Conservation (phyloP, 2,113 vertebrate species). For the Pedetes capensis region DNA sequence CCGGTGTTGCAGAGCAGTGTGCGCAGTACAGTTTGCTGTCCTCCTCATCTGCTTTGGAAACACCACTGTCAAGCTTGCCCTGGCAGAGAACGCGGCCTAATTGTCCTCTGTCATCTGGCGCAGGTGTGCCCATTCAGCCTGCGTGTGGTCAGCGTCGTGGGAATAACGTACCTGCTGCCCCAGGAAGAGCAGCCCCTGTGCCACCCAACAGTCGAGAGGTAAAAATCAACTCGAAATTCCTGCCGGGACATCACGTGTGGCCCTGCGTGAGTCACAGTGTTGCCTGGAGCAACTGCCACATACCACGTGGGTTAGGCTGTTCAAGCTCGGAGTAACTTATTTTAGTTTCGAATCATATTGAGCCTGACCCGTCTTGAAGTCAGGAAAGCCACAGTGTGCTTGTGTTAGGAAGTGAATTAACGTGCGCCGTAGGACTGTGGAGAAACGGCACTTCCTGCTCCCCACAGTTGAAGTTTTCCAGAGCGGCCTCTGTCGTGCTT, state of each 20-base stretch:
- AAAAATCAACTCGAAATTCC: constrained; percentile 55
- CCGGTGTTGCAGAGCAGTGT: neutral
- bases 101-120: neutral
- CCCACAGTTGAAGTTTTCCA: neutral
- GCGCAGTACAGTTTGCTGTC: neutral
- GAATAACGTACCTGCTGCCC: constrained; percentile 97
- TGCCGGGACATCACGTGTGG: neutral
- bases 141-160: constrained; percentile 96
- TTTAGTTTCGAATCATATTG: neutral
- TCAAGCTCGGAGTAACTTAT: neutral
- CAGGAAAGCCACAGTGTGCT: neutral
- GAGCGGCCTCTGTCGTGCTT: neutral
- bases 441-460: neutral
- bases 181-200: constrained; percentile 97
- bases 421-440: neutral
- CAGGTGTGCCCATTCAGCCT: constrained; percentile 97
- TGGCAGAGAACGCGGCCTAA: neutral
- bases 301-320: neutral
- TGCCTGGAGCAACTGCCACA: neutral
- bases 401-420: neutral
- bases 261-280: neutral
- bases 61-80: neutral
- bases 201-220: constrained; percentile 97
- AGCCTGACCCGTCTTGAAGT: neutral
- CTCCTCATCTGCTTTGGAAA: neutral